Evolutionary conservation across 1,140 invertebrate species (phyloP), one percentile per base, ranked within the genome.

Genomic region (Ips typographus): DNA sequence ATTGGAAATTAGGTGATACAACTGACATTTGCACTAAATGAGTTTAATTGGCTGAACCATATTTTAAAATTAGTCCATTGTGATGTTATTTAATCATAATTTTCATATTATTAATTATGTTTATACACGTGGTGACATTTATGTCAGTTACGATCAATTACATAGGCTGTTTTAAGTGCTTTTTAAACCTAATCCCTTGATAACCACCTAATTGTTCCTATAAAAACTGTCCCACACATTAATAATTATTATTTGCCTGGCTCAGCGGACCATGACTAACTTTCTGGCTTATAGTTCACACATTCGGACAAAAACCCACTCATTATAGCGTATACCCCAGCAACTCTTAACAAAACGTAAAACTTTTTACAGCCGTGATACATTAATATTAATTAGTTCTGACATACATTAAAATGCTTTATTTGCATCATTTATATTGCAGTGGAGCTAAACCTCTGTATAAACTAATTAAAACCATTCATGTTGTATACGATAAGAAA

Each of bases 351-450:
- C 57, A 41, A 59, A 59, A 59, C 38, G 57, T 59, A 59, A 59
- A 59, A 59, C 39, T 62, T 62, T 62, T 62, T 62, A 62, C 60
- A 5, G 43, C 36, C 41, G 49, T 38, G 44, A 5, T 37, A 62
- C 44, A 62, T 62, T 62, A 62, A 62, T 62, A 62, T 62, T 62
- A 62, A 62, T 62, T 62, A 62, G 41, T 8, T 47, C n/a, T 22
- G 60, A 62, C 60, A 62, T 49, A 49, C 44, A 62, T 62, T 62
- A 62, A 49, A 49, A 49, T 49, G 44, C 44, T 49, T 49, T 49
- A 49, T 49, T 49, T 49, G 44, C 3, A 22, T 22, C 44, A 49
- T 49, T 49, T 49, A 49, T 49, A 49, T 49, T 49, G 44, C 44
- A 6, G 6, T 49, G 44, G 44, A 22, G 44, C 44, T 49, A 49